Evolutionary conservation across 2,113 vertebrate genomes (phyloP).

Genomic region (Panthera tigris): DNA sequence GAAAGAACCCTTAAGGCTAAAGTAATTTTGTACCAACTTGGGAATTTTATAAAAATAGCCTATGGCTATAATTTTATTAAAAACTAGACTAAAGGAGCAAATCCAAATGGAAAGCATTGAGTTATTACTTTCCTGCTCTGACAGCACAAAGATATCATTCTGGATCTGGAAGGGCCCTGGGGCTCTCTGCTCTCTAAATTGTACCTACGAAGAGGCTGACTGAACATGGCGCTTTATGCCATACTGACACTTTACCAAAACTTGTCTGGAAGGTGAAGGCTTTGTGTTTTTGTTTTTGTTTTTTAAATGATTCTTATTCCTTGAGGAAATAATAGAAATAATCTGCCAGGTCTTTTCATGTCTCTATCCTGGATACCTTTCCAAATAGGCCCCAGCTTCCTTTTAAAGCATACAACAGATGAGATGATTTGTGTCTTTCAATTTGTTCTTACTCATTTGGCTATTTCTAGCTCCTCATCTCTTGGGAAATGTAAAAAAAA

Average conservation of each 20-base stretch:
- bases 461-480: background rate
- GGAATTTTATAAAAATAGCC: slow-evolving; percentile 52
- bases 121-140: slow-evolving; percentile 16
- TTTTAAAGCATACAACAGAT: slow-evolving; percentile 12
- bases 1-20: slow-evolving; percentile 6
- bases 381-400: background rate
- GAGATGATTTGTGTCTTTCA: background rate
- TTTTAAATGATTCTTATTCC: background rate
- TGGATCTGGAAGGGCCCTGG: background rate
- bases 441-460: background rate
- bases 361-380: background rate
- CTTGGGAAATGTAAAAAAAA: background rate
- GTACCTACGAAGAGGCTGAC: background rate
- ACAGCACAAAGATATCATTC: slow-evolving; percentile 1
- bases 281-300: background rate
- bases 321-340: slow-evolving; percentile 31
- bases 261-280: background rate
- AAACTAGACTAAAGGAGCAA: slow-evolving; percentile 27
- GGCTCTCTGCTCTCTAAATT: background rate
- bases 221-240: background rate
- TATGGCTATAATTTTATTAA: slow-evolving; percentile 49
- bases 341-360: background rate
- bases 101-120: slow-evolving; percentile 40
- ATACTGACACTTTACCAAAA: background rate
- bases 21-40: slow-evolving; percentile 50